Evolutionary conservation across 2,113 vertebrate genomes (phyloP).

Genomic region (Erythrocercus mccallii): DNA sequence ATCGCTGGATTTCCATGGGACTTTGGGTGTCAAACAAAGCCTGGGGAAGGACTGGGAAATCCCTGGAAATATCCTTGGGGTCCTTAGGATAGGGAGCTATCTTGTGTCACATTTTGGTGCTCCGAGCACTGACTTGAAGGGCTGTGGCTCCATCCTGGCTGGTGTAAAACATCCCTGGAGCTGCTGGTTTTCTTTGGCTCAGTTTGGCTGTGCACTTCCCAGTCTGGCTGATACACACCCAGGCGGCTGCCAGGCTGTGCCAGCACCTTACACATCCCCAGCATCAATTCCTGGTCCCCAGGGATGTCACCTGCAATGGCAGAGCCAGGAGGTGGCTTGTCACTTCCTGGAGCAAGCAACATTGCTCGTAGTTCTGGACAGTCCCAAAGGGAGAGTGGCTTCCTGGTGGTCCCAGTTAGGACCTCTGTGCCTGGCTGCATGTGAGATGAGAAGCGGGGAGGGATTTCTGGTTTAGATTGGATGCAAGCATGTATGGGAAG

Average conservation of each 20-base stretch:
- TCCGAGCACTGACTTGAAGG: accelerated
- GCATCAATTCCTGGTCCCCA: not conserved
- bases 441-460: not conserved
- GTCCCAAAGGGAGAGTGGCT: not conserved
- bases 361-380: not conserved
- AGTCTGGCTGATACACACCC: not conserved
- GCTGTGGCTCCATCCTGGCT: not conserved
- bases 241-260: not conserved
- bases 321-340: not conserved
- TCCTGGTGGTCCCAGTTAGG: not conserved
- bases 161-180: not conserved
- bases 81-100: not conserved
- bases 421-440: not conserved
- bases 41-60: not conserved
- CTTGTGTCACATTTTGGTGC: not conserved
- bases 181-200: not conserved
- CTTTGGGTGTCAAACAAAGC: not conserved
- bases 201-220: not conserved
- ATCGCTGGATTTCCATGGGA: accelerated
- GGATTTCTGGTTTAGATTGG: not conserved
- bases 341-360: not conserved
- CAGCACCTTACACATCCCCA: not conserved
- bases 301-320: not conserved
- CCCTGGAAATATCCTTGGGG: accelerated
- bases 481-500: not conserved